Percentiles rank a stretch among this genome's conserved stretches.
Evolutionary conservation across 2,888 invertebrate species (phyloP).

Genomic region (Choreutis nemorana): DNA sequence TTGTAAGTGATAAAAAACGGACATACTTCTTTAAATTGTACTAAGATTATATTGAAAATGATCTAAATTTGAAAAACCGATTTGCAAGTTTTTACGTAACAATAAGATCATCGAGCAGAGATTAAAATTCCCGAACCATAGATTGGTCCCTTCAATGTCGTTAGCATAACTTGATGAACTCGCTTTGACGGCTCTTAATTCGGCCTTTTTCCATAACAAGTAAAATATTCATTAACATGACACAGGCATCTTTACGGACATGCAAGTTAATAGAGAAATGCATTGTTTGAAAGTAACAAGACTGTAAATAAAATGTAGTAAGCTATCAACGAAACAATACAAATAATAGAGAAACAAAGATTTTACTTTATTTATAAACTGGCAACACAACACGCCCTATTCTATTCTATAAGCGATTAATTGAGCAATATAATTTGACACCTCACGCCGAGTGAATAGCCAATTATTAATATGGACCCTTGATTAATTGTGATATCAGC

Average conservation of each 20-base stretch:
- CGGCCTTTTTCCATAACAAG: too few species aligned
- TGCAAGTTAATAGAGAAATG: neutral
- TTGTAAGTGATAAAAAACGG: neutral
- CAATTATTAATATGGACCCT: slow-evolving; percentile 65
- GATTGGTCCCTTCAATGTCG: too few species aligned
- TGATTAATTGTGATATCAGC: slow-evolving; percentile 68
- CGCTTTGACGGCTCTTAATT: too few species aligned
- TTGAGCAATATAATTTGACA: slow-evolving; percentile 66
- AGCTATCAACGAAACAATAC: too few species aligned
- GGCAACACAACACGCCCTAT: slow-evolving; percentile 44
- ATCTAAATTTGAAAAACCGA: too few species aligned
- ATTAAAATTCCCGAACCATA: too few species aligned
- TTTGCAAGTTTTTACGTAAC: too few species aligned
- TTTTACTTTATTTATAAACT: slow-evolving; percentile 42
- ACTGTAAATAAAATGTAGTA: too few species aligned
- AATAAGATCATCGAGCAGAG: too few species aligned
- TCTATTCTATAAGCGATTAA: slow-evolving; percentile 57
- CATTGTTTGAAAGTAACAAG: neutral
- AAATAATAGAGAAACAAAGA: too few species aligned
- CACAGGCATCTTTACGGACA: neutral
- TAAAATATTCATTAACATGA: neutral
- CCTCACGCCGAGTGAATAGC: slow-evolving; percentile 62
- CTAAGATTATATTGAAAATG: too few species aligned
- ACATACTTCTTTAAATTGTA: neutral
- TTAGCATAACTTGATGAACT: too few species aligned